These are phyloP conservation scores for Gryllus bimaculatus DNA, from an alignment of 1,140 invertebrate genomes.

Conservation along the genomic window DNA sequence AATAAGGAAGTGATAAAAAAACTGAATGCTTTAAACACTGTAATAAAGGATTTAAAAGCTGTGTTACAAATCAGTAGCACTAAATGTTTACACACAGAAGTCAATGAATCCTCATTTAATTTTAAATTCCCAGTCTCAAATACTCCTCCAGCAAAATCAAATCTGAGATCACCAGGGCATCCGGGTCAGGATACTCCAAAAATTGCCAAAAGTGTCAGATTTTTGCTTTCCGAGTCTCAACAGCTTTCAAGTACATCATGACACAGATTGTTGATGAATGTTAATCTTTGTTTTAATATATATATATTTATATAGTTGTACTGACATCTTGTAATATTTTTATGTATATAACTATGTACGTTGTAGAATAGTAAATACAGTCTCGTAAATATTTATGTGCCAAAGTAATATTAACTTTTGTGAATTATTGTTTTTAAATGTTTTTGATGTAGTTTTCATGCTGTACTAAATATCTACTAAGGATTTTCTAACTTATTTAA, in stretches of 20 bases:
- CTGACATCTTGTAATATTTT: background rate
- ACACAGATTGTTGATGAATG: too few species aligned
- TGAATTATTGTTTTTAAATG: too few species aligned
- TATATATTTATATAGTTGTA: background rate
- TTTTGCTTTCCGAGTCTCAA: background rate
- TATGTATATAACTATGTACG: background rate
- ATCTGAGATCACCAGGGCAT: slow-evolving; percentile 15
- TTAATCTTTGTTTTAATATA: too few species aligned
- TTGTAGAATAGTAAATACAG: background rate
- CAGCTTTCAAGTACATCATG: too few species aligned
- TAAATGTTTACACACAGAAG: too few species aligned
- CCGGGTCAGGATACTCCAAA: background rate
- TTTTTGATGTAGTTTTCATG: too few species aligned
- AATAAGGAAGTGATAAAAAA: slow-evolving; percentile 15
- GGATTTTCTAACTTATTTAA: too few species aligned
- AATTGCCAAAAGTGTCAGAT: background rate
- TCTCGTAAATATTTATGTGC: background rate
- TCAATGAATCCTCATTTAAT: too few species aligned
- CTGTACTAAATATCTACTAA: too few species aligned
- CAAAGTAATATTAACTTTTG: background rate
- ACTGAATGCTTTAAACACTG: slow-evolving; percentile 13
- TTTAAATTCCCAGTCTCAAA: background rate
- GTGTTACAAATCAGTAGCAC: background rate
- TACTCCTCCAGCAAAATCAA: slow-evolving; percentile 25
- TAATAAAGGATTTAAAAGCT: slow-evolving; percentile 26